Conservation (phyloP, 2,888 invertebrate genomes). For the Operophtera brumata region DNA sequence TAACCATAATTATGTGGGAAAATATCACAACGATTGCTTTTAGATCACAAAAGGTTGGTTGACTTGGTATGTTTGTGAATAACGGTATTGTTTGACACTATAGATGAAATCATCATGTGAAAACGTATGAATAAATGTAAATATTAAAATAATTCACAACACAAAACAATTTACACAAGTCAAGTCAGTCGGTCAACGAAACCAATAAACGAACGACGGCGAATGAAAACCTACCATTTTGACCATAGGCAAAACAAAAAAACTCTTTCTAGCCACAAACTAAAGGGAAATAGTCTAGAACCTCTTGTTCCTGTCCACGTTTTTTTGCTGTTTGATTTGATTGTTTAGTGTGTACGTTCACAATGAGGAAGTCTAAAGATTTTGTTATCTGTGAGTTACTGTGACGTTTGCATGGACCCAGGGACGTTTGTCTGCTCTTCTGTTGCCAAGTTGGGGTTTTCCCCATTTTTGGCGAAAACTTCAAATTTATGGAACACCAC, state of each 20-base stretch:
- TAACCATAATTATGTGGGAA: conserved; percentile 80
- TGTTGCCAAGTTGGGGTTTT: no score
- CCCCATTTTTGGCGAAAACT: no score
- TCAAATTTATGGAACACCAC: no score
- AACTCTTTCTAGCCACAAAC: conserved; percentile 1
- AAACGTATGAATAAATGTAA: conserved; percentile 52
- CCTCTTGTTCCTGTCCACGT: not conserved
- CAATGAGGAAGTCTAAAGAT: not conserved
- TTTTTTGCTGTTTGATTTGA: no score
- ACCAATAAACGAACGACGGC: conserved; percentile 56
- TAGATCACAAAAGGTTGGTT: conserved; percentile 64
- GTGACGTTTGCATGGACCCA: no score
- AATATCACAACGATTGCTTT: conserved; percentile 75
- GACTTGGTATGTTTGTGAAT: conserved; percentile 45
- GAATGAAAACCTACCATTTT: conserved; percentile 52
- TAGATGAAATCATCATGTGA: conserved; percentile 62
- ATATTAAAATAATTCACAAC: conserved; percentile 65
- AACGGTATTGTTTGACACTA: conserved; percentile 45
- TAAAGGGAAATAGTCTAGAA: not conserved
- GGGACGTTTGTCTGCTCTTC: no score
- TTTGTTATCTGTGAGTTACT: no score
- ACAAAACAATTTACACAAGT: conserved; percentile 70
- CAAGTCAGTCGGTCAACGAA: conserved; percentile 67
- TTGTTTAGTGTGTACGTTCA: no score
- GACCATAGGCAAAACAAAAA: conserved; percentile 40